phyloP scores from a whole-genome alignment of 2,888 invertebrate genomes.

The Pseudococcus jackbeardsleyi region DNA sequence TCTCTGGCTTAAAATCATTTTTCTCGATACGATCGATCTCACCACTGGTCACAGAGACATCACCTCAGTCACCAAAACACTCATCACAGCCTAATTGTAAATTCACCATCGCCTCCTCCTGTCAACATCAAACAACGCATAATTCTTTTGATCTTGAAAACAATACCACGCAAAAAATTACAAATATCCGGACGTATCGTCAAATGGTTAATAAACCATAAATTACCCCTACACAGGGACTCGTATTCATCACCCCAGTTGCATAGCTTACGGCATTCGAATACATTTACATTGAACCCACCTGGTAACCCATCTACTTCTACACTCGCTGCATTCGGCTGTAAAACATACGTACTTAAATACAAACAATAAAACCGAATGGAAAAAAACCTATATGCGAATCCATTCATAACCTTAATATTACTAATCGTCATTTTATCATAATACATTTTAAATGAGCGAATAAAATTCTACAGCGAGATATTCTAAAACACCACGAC shows the following conservation, averaged over 20 bases:
- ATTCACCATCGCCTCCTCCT: background rate
- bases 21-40: too few relatives aligned
- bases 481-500: background rate
- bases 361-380: background rate
- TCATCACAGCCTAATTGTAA: background rate
- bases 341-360: background rate
- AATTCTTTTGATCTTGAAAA: background rate
- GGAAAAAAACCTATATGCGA: background rate
- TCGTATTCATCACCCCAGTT: background rate
- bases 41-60: too few relatives aligned
- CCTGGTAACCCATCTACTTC: background rate
- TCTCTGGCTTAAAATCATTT: too few relatives aligned
- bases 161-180: background rate
- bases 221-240: background rate
- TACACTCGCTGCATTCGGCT: background rate
- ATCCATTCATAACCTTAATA: slow-evolving; percentile 3
- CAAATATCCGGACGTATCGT: background rate
- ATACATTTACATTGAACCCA: background rate
- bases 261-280: background rate
- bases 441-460: slow-evolving; percentile 32
- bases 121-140: background rate
- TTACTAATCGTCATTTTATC: slow-evolving; percentile 40
- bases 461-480: background rate
- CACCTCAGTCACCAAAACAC: too few relatives aligned
- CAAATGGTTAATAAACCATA: slow-evolving; percentile 6